Conservation (phyloP, 2,797 vertebrate species). For the Prionace glauca region DNA sequence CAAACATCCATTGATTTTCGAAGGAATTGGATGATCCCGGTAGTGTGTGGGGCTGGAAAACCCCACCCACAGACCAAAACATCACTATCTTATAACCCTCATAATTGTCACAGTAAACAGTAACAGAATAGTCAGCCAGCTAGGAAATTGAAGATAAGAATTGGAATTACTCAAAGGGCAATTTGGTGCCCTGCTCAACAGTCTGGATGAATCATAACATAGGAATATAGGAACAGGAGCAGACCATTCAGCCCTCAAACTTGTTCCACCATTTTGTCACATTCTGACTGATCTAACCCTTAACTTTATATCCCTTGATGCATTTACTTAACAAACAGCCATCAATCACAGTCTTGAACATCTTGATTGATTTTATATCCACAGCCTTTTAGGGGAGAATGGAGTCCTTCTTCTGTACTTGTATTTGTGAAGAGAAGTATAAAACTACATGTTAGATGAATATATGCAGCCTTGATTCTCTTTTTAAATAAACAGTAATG, state of each 20-base stretch:
- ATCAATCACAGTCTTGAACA: not conserved
- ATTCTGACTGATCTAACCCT: not conserved
- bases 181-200: not conserved
- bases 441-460: not conserved
- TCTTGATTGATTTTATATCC: not conserved
- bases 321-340: not conserved
- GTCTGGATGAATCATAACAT: not conserved
- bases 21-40: too few species aligned
- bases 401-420: not conserved
- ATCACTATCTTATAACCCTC: not conserved
- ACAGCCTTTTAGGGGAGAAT: not conserved
- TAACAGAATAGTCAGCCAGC: not conserved
- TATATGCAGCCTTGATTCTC: not conserved
- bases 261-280: not conserved
- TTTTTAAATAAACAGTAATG: not conserved
- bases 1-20: too few species aligned
- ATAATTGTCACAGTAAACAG: not conserved
- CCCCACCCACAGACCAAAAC: too few species aligned
- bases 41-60: too few species aligned
- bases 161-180: not conserved
- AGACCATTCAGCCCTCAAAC: not conserved
- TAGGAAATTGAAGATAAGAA: not conserved
- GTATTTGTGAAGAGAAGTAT: not conserved
- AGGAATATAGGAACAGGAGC: not conserved
- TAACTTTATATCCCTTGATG: not conserved